Percentiles rank a stretch among this genome's conserved stretches.
Evolutionary conservation across 2,797 vertebrate genomes (phyloP).

Genomic region (Taeniopygia guttata): DNA sequence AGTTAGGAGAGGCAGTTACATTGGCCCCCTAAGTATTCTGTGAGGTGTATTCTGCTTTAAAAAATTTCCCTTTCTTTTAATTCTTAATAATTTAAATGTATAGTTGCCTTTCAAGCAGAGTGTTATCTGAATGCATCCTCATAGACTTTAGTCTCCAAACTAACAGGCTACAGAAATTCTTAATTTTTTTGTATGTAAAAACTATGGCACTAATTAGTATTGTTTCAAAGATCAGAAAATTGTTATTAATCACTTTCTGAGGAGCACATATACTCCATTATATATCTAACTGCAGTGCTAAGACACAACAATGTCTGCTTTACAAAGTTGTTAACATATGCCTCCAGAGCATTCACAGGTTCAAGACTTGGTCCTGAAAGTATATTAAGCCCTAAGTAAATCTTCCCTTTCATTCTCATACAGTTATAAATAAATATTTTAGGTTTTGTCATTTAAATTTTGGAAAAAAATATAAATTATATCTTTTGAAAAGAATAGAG

Average conservation of each 20-base stretch:
- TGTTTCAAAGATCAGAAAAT: background rate
- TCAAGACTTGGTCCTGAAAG: background rate
- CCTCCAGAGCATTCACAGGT: background rate
- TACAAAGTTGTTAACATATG: background rate
- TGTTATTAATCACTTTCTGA: background rate
- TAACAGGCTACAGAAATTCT: background rate
- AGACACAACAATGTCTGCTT: background rate
- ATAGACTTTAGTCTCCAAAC: background rate
- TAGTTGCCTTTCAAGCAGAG: background rate
- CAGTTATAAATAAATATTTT: background rate
- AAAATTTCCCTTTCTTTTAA: background rate
- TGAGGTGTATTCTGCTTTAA: background rate
- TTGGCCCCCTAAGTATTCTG: background rate
- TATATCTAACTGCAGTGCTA: background rate
- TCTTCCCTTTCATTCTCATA: background rate
- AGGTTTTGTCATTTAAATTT: background rate
- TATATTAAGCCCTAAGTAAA: conserved; percentile 13
- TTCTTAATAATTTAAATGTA: background rate
- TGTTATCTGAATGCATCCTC: background rate
- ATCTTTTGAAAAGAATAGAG: background rate
- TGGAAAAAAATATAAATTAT: background rate
- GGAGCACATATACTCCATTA: background rate
- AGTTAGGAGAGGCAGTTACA: background rate
- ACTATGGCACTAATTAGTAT: background rate
- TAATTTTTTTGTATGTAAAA: background rate